Base-by-base conservation (phyloP, 2,888 invertebrate species). In the Halictus ligatus region DNA sequence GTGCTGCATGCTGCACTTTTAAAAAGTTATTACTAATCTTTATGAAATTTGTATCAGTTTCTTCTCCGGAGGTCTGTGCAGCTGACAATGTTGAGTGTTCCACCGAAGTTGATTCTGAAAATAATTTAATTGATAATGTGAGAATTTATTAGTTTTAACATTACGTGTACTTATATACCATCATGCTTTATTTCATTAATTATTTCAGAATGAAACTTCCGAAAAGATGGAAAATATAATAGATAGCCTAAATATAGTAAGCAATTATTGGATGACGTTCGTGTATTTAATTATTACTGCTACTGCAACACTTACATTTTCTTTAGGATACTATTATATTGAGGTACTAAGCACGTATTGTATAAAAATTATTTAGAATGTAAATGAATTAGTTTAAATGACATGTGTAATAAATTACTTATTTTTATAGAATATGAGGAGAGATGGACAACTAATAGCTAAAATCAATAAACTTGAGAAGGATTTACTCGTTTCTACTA, bases 291-390 rank as follows among this genome's bases (percentile, higher is more conserved):
- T 96, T 21, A 96, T 97, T 75, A 97, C 97, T n/a, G 97, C 97
- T 5, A 95, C 96, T n/a, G 97, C 97, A 0, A 96, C 97, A 0
- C 95, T 98, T 12, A 94, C 97, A 76, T 98, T 98, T 92, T 96
- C 97, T 29, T 96, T 98, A 84, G 97, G 97, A 40, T 97, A 98
- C 95, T 97, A 98, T 94, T 97, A 97, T 91, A 97, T 98, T 86
- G 98, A 98, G 94, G 96, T 96, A 91, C 54, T 58, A 43, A 40
- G 64, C 25, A 78, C 48, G 15, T 4, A 29, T 46, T 67, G 6
- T 71, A 21, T 43, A 13, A 43, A 21, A 43, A 71, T n/a, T 71
- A 12, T 18, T 69, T 21, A 10, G 40, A 40, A 21, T 67, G 8
- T 35, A 18, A 29, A 29, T 25, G 15, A 64, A 64, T 29, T 64